A percentile compares a stretch with the other conserved stretches of the same genome.
These are phyloP conservation scores for Channa argus DNA, from an alignment of 2,113 vertebrate genomes.

Conservation along the genomic window DNA sequence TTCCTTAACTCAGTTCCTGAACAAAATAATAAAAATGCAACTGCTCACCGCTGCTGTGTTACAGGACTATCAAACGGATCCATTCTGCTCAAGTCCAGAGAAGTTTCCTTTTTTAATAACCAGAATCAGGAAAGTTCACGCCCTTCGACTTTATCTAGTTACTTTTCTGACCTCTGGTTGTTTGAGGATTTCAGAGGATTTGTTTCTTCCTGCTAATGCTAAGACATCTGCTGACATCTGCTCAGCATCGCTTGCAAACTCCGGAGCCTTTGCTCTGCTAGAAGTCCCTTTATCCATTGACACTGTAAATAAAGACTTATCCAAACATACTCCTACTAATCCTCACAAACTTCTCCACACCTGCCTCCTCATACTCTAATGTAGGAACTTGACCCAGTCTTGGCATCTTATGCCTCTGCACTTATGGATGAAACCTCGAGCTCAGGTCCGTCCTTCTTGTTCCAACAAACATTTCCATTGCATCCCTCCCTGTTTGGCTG, in stretches of 20 bases:
- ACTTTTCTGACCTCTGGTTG: neutral
- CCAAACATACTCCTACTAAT: neutral
- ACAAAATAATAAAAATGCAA: too few relatives aligned
- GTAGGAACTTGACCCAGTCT: conserved; percentile 2
- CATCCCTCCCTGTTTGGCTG: neutral
- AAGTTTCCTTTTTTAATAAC: neutral
- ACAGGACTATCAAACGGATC: conserved; percentile 31
- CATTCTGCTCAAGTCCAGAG: conserved; percentile 18
- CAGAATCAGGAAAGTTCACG: neutral
- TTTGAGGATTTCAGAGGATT: neutral
- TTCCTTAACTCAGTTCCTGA: too few relatives aligned
- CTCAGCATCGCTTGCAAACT: neutral
- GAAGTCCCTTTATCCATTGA: neutral
- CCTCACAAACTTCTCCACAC: neutral
- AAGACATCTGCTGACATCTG: too few relatives aligned
- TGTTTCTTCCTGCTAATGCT: neutral
- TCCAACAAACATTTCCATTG: neutral
- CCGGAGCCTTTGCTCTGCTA: neutral
- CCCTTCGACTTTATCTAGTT: neutral
- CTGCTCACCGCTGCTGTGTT: conserved; percentile 42
- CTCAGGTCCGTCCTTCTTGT: too few relatives aligned
- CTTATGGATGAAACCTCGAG: too few relatives aligned
- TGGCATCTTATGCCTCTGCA: neutral
- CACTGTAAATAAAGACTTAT: conserved; percentile 19
- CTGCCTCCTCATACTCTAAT: neutral